These are phyloP conservation scores for Microctenopoma stevenorrisi DNA, from an alignment of 2,797 vertebrate species.

Conservation along the genomic window DNA sequence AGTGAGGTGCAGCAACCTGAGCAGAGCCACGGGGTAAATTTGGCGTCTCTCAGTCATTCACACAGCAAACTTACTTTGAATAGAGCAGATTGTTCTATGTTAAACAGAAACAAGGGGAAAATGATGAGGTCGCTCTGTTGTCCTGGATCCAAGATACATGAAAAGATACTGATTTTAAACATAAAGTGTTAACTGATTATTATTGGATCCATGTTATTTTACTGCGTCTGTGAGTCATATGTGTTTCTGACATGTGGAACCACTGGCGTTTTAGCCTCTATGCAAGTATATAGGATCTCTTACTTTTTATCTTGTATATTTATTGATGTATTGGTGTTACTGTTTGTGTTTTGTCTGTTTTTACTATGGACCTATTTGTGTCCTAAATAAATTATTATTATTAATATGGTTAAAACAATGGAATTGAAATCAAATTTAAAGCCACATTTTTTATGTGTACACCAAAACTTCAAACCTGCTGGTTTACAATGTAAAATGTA, in stretches of 20 bases:
- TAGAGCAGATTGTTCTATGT: background rate
- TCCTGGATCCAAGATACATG: background rate
- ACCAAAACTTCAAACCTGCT: background rate
- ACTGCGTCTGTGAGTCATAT: background rate
- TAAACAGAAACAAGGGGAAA: constrained; percentile 5
- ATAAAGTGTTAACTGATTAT: background rate
- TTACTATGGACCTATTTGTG: too few species aligned
- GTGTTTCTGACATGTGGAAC: too few species aligned
- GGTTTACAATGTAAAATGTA: background rate
- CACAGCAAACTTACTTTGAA: background rate
- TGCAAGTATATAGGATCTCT: too few species aligned
- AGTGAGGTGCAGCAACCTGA: constrained; percentile 41
- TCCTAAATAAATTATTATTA: background rate
- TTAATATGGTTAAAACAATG: background rate
- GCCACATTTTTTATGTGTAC: too few species aligned
- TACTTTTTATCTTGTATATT: too few species aligned
- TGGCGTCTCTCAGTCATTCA: constrained; percentile 26
- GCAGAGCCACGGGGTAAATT: constrained; percentile 30
- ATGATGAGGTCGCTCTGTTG: background rate
- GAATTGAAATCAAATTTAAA: background rate
- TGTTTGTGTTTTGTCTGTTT: too few species aligned
- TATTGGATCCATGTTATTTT: background rate
- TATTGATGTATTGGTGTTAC: too few species aligned
- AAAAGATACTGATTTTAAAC: background rate
- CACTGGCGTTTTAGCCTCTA: too few species aligned